Percentiles rank a stretch among this genome's conserved stretches.
phyloP scores from a whole-genome alignment of 2,113 vertebrate species.

The Microcebus jonahi region DNA sequence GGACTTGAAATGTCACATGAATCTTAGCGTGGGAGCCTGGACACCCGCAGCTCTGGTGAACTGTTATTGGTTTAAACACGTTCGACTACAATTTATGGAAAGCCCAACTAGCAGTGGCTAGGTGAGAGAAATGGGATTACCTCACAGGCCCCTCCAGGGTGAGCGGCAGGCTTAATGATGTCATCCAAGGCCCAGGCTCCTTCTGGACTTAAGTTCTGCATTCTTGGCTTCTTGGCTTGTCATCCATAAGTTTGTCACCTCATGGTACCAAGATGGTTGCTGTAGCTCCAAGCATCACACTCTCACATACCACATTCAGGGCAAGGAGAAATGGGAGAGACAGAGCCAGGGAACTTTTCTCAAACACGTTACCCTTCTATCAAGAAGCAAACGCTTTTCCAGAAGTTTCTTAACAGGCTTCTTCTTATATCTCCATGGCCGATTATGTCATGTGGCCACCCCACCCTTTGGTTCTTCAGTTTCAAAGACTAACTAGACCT shows the following conservation, averaged over 20 bases:
- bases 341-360: not conserved
- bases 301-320: not conserved
- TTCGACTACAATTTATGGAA: not conserved
- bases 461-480: not conserved
- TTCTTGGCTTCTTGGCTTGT: not conserved
- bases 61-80: not conserved
- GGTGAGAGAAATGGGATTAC: not conserved
- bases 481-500: not conserved
- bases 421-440: not conserved
- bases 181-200: not conserved
- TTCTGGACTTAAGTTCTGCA: not conserved
- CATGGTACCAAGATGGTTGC: not conserved
- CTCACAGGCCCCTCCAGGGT: not conserved
- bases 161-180: not conserved
- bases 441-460: not conserved
- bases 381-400: not conserved
- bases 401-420: not conserved
- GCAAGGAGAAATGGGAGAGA: not conserved
- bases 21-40: not conserved
- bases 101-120: not conserved
- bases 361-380: not conserved
- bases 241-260: not conserved
- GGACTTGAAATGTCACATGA: not conserved
- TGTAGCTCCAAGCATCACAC: not conserved
- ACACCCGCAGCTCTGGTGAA: not conserved